A percentile compares a stretch with the other conserved stretches of the same genome.
Evolutionary conservation across 2,797 vertebrate species (phyloP).

Genomic region (Crocidura indochinensis): DNA sequence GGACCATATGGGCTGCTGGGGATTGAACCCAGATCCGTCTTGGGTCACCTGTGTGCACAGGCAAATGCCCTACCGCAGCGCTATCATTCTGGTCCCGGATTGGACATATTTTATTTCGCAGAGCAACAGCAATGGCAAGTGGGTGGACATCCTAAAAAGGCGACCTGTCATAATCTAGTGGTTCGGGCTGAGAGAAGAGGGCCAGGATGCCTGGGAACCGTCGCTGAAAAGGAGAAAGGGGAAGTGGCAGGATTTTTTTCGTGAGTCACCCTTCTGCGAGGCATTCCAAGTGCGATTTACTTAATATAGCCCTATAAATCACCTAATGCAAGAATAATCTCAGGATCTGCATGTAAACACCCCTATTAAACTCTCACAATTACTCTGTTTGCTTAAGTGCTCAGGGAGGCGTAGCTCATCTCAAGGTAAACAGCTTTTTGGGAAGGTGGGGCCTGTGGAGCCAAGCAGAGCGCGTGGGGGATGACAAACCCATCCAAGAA

Average conservation of each 20-base stretch:
- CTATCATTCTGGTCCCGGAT: too few relatives aligned
- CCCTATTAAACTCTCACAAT: conserved; percentile 82
- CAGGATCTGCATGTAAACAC: conserved; percentile 85
- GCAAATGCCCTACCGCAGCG: too few relatives aligned
- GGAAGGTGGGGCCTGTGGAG: conserved; percentile 62
- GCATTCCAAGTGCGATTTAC: conserved; percentile 75
- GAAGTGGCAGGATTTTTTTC: conserved; percentile 54
- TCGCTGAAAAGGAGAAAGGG: conserved; percentile 54
- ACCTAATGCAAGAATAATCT: conserved; percentile 80
- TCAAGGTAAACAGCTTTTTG: conserved; percentile 70
- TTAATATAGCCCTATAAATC: conserved; percentile 77
- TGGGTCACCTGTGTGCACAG: too few relatives aligned
- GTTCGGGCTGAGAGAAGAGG: too few relatives aligned
- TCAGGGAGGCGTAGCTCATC: conserved; percentile 73
- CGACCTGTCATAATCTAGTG: too few relatives aligned
- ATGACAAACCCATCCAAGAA: conserved; percentile 69
- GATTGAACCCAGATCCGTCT: too few relatives aligned
- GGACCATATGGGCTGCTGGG: too few relatives aligned
- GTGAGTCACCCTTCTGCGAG: conserved; percentile 76
- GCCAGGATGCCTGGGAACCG: too few relatives aligned
- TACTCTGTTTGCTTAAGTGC: conserved; percentile 81
- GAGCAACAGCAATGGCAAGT: conserved; percentile 1
- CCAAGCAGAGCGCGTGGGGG: not conserved
- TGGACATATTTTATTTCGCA: conserved; percentile 54
- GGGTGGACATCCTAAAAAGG: too few relatives aligned